Conservation (phyloP, 2,113 vertebrate genomes). For the Psammodynastes pulverulentus region DNA sequence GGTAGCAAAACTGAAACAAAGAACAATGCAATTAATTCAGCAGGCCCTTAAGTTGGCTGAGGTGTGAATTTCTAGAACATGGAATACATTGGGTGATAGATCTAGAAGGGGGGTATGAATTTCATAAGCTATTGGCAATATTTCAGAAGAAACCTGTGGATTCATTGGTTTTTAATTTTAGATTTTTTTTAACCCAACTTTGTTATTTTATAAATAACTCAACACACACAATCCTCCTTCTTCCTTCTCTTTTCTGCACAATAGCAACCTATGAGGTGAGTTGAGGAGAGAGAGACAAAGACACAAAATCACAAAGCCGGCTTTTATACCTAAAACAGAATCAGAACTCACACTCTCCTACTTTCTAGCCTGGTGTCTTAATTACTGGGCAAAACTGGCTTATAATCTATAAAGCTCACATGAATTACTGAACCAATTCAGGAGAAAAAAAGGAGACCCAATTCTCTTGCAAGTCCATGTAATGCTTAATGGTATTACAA, state of each 20-base stretch:
- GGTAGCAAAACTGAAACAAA: neutral
- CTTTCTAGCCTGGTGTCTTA: no score
- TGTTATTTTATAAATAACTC: neutral
- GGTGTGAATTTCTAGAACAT: neutral
- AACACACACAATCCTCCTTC: neutral
- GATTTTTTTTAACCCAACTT: neutral
- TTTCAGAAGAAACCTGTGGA: neutral
- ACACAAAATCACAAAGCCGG: no score
- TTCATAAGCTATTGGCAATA: neutral
- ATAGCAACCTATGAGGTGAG: no score
- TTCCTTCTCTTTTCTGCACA: neutral
- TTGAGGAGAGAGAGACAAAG: no score
- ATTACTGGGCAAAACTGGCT: no score
- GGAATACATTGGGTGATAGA: neutral
- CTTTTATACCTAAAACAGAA: no score
- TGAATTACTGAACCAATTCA: neutral
- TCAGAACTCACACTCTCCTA: no score
- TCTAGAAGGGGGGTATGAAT: neutral
- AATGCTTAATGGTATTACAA: neutral
- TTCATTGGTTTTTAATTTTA: neutral
- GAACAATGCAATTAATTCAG: neutral
- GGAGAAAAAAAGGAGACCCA: neutral
- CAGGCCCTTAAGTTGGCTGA: neutral
- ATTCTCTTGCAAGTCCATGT: neutral
- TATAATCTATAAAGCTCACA: neutral